Percentiles rank a stretch among this genome's conserved stretches.
These are phyloP conservation scores for Mustelus asterias DNA, from an alignment of 2,113 vertebrate species.

Conservation along the genomic window DNA sequence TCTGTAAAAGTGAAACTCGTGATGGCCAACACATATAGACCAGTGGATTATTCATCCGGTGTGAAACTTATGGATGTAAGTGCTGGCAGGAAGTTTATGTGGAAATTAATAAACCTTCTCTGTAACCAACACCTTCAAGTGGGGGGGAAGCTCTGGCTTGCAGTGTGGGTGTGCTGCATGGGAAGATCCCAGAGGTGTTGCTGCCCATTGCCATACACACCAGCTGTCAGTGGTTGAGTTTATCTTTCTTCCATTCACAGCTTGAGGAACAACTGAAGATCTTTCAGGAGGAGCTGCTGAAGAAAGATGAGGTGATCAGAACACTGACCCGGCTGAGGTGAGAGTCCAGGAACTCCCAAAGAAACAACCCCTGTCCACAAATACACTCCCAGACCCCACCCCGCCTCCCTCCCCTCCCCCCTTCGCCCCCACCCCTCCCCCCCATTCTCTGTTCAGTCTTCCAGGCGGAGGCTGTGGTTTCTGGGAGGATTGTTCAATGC, in stretches of 20 bases:
- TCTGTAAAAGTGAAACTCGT: not conserved
- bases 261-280: not conserved
- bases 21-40: not conserved
- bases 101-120: not conserved
- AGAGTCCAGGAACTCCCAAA: not conserved
- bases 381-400: not conserved
- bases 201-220: not conserved
- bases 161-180: not conserved
- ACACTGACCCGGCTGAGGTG: not conserved
- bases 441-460: not conserved
- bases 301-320: not conserved
- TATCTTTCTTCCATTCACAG: not conserved
- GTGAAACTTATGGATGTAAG: not conserved
- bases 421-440: not conserved
- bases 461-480: not conserved
- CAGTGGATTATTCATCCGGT: not conserved
- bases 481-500: not conserved
- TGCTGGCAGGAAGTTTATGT: not conserved
- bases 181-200: not conserved
- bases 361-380: not conserved
- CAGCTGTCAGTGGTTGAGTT: not conserved
- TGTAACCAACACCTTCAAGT: too few species aligned
- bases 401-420: too few species aligned
- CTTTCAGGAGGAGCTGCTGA: not conserved
- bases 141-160: not conserved